Evolutionary conservation across 2,888 invertebrate species (phyloP).

Genomic region (Stramonita haemastoma): DNA sequence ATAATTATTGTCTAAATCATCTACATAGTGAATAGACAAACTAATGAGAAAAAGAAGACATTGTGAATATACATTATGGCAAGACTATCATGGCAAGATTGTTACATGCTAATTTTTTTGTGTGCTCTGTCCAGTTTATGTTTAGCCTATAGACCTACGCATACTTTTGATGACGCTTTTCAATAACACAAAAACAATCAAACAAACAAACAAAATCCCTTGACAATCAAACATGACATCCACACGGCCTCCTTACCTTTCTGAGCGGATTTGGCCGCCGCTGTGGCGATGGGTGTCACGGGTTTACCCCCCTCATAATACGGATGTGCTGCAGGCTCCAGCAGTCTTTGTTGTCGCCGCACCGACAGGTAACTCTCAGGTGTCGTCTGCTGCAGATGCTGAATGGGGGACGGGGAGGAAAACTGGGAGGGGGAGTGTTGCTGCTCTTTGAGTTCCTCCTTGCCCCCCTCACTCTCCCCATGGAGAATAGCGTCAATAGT

Average conservation of each 20-base stretch:
- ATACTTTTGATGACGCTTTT: no score
- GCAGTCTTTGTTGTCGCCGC: slow-evolving; percentile 59
- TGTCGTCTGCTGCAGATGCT: slow-evolving; percentile 52
- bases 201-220: no score
- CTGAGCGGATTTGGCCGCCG: slow-evolving; percentile 9
- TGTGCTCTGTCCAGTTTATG: no score
- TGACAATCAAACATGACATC: no score
- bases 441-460: slow-evolving; percentile 42
- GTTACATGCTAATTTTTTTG: no score
- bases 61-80: no score
- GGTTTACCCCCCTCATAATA: slow-evolving; percentile 46
- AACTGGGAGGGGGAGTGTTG: slow-evolving; percentile 41
- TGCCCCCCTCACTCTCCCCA: slow-evolving; percentile 53
- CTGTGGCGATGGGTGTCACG: slow-evolving; percentile 26
- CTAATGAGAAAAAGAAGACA: no score
- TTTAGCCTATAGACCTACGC: no score
- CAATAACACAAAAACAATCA: no score
- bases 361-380: slow-evolving; percentile 47
- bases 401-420: slow-evolving; percentile 42
- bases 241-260: slow-evolving; percentile 20
- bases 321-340: slow-evolving; percentile 58
- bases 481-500: slow-evolving; percentile 68
- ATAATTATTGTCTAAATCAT: no score
- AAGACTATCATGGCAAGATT: no score
- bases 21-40: no score